Base-by-base conservation (phyloP, 2,888 invertebrate species). In the Dynastes hyllus region DNA sequence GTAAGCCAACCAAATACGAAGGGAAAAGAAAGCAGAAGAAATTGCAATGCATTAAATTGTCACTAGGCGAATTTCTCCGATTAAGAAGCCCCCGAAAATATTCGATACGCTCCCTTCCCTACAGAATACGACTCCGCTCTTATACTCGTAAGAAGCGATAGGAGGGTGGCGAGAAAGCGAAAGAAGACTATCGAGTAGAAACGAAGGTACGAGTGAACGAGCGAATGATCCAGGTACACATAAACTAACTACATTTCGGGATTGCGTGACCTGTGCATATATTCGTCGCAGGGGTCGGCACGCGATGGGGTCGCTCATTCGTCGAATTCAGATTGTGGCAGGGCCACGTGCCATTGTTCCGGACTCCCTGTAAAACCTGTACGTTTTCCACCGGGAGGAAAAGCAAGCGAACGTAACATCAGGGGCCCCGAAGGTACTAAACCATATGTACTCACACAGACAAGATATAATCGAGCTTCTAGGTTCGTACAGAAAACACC, bases 251-350 rank as follows among this genome's bases (percentile, higher is more conserved):
- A 87, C 86, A 87, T 87, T 87, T 86, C 83, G 85, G 85, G 84
- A 80, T 88, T 83, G 87, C 87, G 87, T 87, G 87, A 88, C 87
- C 85, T 81, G 84, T 81, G 84, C 85, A 83, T 85, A 86, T 87
- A 86, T 86, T 85, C 86, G 82, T 84, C 80, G 82, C 83, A 84
- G 84, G 83, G 84, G 83, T 83, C 81, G 84, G 85, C 87, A 86
- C 87, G 87, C 87, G 86, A 87, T 86, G 84, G 85, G 84, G 83
- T 50, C 85, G 85, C 85, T 85, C 86, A 83, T 86, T 86, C 86
- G 85, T 84, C 85, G 86, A 86, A 86, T 87, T 86, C 86, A 86
- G 87, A 87, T 87, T 87, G 87, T 85, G 86, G 85, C 83, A 85
- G 85, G 84, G 85, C 85, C 86, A 86, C 86, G 86, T 86, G 86